phyloP scores from a whole-genome alignment of 92 coral and sea anemone species.

The Heteractis magnifica region DNA sequence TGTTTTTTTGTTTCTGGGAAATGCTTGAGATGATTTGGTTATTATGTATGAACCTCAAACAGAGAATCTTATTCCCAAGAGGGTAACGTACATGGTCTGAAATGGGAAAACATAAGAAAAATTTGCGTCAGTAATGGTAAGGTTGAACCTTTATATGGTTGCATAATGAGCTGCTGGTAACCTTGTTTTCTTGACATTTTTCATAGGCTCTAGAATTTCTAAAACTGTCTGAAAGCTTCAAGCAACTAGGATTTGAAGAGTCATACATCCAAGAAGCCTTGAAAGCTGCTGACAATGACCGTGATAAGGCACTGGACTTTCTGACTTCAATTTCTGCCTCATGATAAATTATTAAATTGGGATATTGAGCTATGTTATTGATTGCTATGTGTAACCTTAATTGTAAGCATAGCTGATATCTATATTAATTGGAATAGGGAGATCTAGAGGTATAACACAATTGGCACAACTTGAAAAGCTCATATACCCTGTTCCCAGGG shows the following conservation, averaged over 20 bases:
- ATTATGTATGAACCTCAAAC: no score
- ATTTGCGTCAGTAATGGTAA: neutral
- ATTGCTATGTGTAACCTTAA: neutral
- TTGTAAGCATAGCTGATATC: neutral
- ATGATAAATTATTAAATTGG: neutral
- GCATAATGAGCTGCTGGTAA: neutral
- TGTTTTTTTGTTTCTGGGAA: no score
- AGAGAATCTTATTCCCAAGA: no score
- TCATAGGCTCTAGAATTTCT: constrained; percentile 83
- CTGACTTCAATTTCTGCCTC: constrained; percentile 54
- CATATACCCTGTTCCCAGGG: no score
- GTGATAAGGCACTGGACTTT: constrained; percentile 89
- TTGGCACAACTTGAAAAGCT: no score
- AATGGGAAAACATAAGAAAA: no score
- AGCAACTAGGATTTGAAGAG: constrained; percentile 88
- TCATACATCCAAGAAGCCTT: constrained; percentile 78
- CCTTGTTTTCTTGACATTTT: neutral
- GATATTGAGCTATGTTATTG: neutral
- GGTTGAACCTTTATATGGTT: neutral
- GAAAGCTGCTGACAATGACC: constrained; percentile 84
- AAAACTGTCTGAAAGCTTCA: constrained; percentile 67
- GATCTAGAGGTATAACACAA: no score
- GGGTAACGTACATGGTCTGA: no score
- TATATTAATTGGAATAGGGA: neutral
- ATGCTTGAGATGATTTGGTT: no score